phyloP scores from a whole-genome alignment of 2,888 invertebrate genomes.

The Cenopis cana region DNA sequence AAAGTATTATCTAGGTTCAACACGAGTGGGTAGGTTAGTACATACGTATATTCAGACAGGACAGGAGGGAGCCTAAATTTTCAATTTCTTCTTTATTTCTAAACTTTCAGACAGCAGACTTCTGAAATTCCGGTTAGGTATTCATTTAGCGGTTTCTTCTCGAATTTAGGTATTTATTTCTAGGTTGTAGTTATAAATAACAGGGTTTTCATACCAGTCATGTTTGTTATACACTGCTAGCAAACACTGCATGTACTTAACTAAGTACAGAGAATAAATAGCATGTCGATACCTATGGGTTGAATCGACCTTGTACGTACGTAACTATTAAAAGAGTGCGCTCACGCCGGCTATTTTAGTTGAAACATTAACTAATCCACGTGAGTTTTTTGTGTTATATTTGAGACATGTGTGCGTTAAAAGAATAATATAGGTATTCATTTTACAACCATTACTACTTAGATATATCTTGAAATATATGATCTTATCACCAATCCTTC shows the following conservation, averaged over 20 bases:
- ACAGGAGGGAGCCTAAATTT: no score
- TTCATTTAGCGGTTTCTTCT: not conserved
- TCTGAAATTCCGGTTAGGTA: no score
- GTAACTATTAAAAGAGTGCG: conserved; percentile 37
- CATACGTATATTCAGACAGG: not conserved
- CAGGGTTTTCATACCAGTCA: not conserved
- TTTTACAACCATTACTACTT: not conserved
- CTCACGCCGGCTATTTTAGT: conserved; percentile 30
- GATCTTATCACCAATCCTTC: conserved; percentile 24
- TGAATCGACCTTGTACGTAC: conserved; percentile 35
- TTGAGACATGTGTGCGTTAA: not conserved
- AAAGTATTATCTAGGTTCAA: not conserved
- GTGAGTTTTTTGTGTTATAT: not conserved
- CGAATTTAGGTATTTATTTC: not conserved
- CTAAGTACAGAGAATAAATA: conserved; percentile 1
- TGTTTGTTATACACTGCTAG: no score
- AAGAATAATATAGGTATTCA: conserved; percentile 13
- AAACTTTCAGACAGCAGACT: no score
- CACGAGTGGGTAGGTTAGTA: not conserved
- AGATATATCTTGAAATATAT: conserved; percentile 15
- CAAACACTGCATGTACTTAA: no score
- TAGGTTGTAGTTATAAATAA: not conserved
- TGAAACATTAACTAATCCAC: conserved; percentile 20
- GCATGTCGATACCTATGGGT: conserved; percentile 21
- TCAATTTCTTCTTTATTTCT: no score